Percentiles rank a stretch among this genome's conserved stretches.
phyloP scores from a whole-genome alignment of 2,888 invertebrate genomes.

The Gerris lacustris region DNA sequence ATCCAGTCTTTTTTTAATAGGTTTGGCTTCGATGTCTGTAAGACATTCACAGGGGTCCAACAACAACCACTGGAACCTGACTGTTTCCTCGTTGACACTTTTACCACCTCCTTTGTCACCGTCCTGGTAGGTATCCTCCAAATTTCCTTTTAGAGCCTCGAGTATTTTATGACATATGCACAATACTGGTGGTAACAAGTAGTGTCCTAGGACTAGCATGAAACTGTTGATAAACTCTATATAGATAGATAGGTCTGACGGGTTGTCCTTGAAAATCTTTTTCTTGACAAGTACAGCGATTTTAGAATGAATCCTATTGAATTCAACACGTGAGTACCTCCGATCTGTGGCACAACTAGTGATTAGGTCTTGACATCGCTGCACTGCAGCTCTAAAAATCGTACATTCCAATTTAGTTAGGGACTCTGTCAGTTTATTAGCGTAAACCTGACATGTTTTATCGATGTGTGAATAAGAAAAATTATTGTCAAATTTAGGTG shows the following conservation, averaged over 20 bases:
- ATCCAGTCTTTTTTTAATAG: background rate
- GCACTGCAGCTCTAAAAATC: background rate
- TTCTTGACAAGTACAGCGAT: background rate
- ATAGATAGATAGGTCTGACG: background rate
- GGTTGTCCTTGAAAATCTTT: background rate
- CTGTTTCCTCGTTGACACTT: background rate
- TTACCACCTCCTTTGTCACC: background rate
- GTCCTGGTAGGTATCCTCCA: background rate
- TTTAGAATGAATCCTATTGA: background rate
- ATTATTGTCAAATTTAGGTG: background rate
- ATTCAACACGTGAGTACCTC: background rate
- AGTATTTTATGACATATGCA: background rate
- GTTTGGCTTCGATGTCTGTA: background rate
- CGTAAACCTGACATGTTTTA: constrained; percentile 9
- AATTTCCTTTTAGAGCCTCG: background rate
- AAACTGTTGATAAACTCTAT: background rate
- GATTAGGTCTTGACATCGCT: background rate
- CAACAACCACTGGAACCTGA: background rate
- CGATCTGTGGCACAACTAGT: background rate
- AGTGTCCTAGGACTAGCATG: too few species aligned
- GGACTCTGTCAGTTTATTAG: background rate
- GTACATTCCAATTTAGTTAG: background rate
- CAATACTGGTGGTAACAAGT: background rate
- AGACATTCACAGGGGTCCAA: background rate
- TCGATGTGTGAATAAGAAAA: background rate